A percentile compares a stretch with the other conserved stretches of the same genome.
Conservation (phyloP, 2,888 invertebrate genomes). For the Galeruca laticollis region DNA sequence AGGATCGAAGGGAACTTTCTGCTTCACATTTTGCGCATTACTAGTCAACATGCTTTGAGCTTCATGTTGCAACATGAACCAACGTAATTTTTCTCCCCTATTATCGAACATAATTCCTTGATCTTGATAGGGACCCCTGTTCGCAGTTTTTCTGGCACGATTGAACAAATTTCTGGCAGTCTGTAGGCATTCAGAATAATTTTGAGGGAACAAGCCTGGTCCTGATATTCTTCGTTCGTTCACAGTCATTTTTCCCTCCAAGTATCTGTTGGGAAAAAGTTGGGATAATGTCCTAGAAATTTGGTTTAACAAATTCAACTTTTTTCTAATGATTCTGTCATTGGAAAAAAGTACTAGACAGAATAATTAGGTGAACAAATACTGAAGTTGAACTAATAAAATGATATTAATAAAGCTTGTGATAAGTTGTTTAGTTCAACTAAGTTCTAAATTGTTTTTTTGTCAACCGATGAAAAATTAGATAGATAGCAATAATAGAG, state of each 20-base stretch:
- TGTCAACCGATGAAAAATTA: too few species aligned
- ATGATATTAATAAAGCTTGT: too few species aligned
- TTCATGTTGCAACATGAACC: constrained; percentile 92
- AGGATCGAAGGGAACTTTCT: constrained; percentile 82
- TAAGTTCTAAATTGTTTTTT: too few species aligned
- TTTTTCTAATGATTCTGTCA: too few species aligned
- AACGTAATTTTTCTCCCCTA: constrained; percentile 78
- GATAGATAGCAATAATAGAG: too few species aligned
- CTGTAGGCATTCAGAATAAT: constrained; percentile 81
- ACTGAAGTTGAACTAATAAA: background rate
- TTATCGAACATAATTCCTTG: constrained; percentile 79
- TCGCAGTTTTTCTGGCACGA: constrained; percentile 80
- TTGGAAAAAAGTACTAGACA: too few species aligned
- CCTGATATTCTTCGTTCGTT: constrained; percentile 80
- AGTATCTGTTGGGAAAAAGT: constrained; percentile 50
- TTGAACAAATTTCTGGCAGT: constrained; percentile 84
- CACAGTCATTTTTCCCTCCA: constrained; percentile 80
- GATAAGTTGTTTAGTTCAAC: too few species aligned
- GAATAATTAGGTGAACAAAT: too few species aligned
- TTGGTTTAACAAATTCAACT: constrained; percentile 1
- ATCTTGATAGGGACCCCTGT: constrained; percentile 80
- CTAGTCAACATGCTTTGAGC: constrained; percentile 82
- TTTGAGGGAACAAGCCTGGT: constrained; percentile 80
- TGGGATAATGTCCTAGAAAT: background rate
- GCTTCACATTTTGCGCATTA: constrained; percentile 81